Conservation (phyloP, 2,113 vertebrate species). For the Urocitellus parryii region DNA sequence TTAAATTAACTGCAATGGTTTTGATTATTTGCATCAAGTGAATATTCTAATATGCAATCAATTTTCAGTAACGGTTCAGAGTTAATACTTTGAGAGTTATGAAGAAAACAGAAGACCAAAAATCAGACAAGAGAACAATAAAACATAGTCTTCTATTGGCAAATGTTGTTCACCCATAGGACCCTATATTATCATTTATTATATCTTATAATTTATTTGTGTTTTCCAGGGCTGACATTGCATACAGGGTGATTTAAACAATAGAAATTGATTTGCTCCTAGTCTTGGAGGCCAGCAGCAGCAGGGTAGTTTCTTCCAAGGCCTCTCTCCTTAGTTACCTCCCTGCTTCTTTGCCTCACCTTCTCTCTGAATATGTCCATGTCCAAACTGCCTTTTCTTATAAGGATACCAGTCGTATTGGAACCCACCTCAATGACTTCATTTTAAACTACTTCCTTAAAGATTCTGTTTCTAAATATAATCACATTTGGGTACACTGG, state of each 20-base stretch:
- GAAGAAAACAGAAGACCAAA: background rate
- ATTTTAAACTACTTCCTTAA: constrained; percentile 13
- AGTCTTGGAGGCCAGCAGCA: background rate
- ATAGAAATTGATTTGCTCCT: background rate
- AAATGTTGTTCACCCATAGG: background rate
- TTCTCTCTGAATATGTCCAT: background rate
- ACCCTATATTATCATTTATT: no score
- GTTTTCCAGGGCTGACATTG: background rate
- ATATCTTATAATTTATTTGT: background rate
- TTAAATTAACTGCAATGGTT: background rate
- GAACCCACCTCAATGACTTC: background rate
- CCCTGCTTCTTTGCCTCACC: background rate
- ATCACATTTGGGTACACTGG: background rate
- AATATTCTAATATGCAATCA: background rate
- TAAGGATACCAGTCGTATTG: background rate
- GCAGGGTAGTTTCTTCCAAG: background rate
- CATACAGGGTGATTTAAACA: background rate
- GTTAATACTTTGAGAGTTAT: background rate
- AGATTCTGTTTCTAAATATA: background rate
- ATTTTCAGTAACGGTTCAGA: background rate
- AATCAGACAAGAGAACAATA: background rate
- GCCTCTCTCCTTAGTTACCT: background rate
- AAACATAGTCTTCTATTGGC: background rate
- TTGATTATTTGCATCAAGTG: background rate
- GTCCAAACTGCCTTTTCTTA: background rate